Base-by-base conservation (phyloP, 2,888 invertebrate species). In the Aphidius colemani region DNA sequence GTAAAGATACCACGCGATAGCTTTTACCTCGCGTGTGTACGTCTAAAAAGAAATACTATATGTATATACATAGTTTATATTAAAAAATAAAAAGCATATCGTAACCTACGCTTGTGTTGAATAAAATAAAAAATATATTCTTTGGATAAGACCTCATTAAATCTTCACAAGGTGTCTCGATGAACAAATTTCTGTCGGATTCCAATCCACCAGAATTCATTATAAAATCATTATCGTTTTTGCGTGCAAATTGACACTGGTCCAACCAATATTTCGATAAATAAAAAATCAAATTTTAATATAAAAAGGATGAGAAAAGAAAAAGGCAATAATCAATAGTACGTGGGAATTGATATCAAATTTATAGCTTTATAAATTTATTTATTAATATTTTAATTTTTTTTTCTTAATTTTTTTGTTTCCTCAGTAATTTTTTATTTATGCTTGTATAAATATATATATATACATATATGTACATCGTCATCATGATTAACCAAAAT, bases 1-100 rank as follows among this genome's bases (percentile, higher is more conserved):
- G 75, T 72, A 67, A 69, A 78, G 79, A 79, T 79, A 79, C 69
- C 74, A 61, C 66, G 65, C 74, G 77, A 78, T 78, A 78, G 73
- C 72, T 55, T 43, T 43, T 44, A 43, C 59, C n/a, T 41, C 41
- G n/a, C 41, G 11, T 53, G 41, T 53, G 43, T 41, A 41, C 43
- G 43, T 13, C 40, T 11, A 53, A 53, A 41, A 41, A 43, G 44
- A 10, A 55, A 44, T 3, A 43, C 41, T n/a, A n/a, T n/a, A n/a
- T n/a, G n/a, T n/a, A 41, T 44, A 13, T 55, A 13, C 4, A 9
- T 9, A 9, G 48, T 13, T 5, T 48, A 11, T 48, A 7, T 48
- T 48, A 30, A 30, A 30, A 30, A 30, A 30, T 30, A 30, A 30
- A 30, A 30, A 2, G 5, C 3, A 30, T 30, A 30, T 30, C 6